phyloP scores from a whole-genome alignment of 2,797 vertebrate species.

The Lutjanus campechanus region DNA sequence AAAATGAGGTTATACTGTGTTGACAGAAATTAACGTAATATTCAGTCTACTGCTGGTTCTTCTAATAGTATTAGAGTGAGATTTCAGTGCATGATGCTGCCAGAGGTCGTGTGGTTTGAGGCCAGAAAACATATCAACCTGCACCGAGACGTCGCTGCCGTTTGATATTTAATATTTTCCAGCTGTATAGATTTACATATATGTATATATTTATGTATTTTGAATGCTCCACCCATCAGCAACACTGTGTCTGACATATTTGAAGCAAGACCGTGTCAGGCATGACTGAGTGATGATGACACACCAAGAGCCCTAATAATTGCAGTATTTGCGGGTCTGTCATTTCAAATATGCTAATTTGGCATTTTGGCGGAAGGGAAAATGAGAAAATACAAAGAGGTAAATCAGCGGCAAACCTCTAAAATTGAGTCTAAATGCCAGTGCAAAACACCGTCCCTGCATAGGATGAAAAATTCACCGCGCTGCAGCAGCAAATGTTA shows the following conservation, averaged over 20 bases:
- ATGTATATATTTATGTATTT: neutral
- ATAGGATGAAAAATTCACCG: conserved; percentile 23
- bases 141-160: conserved; percentile 4
- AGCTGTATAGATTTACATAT: conserved; percentile 36
- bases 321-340: conserved; percentile 47
- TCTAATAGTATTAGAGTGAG: too few species aligned
- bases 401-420: conserved; percentile 62
- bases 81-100: neutral
- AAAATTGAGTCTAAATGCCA: conserved; percentile 68
- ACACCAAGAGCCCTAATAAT: conserved; percentile 39
- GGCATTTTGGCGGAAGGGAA: conserved; percentile 70
- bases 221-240: conserved; percentile 1
- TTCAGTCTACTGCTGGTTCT: too few species aligned
- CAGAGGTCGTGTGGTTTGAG: too few species aligned
- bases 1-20: too few species aligned
- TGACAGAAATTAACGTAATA: too few species aligned
- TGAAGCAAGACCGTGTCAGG: conserved; percentile 7
- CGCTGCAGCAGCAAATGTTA: neutral
- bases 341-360: conserved; percentile 77
- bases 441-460: conserved; percentile 1
- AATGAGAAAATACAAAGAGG: conserved; percentile 62
- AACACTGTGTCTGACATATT: conserved; percentile 1
- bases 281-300: conserved; percentile 42
- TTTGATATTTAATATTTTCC: conserved; percentile 2
- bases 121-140: neutral